Evolutionary conservation across 2,113 vertebrate species (phyloP), one percentile per base, ranked within the genome.

Genomic region (Scophthalmus maximus): DNA sequence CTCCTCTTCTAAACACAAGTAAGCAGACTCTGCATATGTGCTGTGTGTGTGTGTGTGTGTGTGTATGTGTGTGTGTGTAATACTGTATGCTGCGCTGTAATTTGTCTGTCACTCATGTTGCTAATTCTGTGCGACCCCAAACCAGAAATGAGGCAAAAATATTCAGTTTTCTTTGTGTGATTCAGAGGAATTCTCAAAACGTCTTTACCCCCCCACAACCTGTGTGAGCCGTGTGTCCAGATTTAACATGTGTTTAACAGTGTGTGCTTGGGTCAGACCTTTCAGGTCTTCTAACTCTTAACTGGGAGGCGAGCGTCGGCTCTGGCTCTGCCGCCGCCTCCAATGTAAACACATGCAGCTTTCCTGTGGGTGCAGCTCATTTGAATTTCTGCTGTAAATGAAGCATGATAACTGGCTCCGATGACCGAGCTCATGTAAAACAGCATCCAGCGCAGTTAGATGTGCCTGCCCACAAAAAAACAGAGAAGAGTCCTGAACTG

Each of bases 331-430:
- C 36, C 25, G 58, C 25, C n/a, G 6, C 38, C 67, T 79, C 78
- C 22, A 58, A 73, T 82, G 85, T 87, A 87, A 89, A 90, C 85
- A 81, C 23, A 11, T 38, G 46, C 12, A 68, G 59, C 51, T 58
- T 53, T 62, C 42, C 57, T n/a, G 66, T 76, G 61, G 66, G 67
- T 23, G 46, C 2, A 60, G 65, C 76, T 85, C 75, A 82, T 88
- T 86, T 82, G 81, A 87, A 87, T 88, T n/a, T 65, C 51, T 63
- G 55, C 74, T 52, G 58, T 27, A 66, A 73, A 10, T 59, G 78
- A 67, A 53, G 55, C 27, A 4, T 27, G 72, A 76, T 78, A 81
- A 77, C 65, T 1, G 50, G 23, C 46, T 20, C 23, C 22, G 50
- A 36, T 51, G 46, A 67, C 46, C 17, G 7, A 30, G 53, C 42